Evolutionary conservation across 2,113 vertebrate genomes (phyloP), one percentile per base, ranked within the genome.

Genomic region (Isurus oxyrinchus): DNA sequence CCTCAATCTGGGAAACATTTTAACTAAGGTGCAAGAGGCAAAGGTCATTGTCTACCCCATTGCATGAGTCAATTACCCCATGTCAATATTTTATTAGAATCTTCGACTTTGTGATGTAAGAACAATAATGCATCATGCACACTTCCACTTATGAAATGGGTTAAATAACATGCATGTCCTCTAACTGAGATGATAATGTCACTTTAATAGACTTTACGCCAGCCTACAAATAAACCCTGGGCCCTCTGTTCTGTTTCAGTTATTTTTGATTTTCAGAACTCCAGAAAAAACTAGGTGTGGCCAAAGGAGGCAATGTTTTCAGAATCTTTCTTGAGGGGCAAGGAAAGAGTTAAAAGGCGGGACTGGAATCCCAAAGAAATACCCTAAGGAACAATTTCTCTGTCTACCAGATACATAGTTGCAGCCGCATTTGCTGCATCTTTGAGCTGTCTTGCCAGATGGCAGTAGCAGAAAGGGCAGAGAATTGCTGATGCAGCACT

Each of bases 371-470:
- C 94, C 94, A 76, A 72, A 72, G 66, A 95, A 53, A 72, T 69
- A 95, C 67, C 66, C 55, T 55, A 35, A 72, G 63, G 59, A 55
- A 14, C 67, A 72, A 53, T 95, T 69, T 69, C 67, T 55, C 67
- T 55, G 67, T 31, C 13, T 95, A 69, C 44, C 66, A 55, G 40
- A 53, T 72, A 49, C 94, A 95, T 95, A 55, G 94, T 55, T 53
- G 90, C 66, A 95, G 44, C 44, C 66, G 31, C 44, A 72, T 55
- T 69, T 53, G 94, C 94, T 95, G 94, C 66, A 95, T 95, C 94
- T 95, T 53, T 23, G 63, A 95, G 94, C 67, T 95, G 94, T 31
- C 94, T 72, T 95, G 94, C 94, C 94, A 95, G 94, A 95, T 95
- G 94, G 94, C 94, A 72, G 94, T 72, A 72, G 94, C 66, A 76